Base-by-base conservation (phyloP, 2,888 invertebrate genomes). In the Thymelicus sylvestris region DNA sequence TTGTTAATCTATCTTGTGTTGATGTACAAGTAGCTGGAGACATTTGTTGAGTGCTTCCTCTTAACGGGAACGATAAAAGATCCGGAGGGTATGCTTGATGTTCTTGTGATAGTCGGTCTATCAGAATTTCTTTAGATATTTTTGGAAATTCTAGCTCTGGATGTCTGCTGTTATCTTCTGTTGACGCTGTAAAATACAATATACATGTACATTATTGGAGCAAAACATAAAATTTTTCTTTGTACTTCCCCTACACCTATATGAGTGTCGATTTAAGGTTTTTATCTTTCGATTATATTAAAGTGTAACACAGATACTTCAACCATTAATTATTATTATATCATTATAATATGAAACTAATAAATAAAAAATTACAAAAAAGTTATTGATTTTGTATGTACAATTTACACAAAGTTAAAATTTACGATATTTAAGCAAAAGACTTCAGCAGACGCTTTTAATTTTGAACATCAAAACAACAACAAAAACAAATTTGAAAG, bases 81-180 rank as follows among this genome's bases (percentile, higher is more conserved):
- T 98, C 98, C 8, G 98, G 97, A 31, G 97, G 97, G 83, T 97
- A 95, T 15, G 96, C 96, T 57, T 95, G 94, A 72, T 94, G 94
- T 15, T 92, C 92, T 72, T 94, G 94, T 0, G 92, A 76, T 79
- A 93, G 85, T 63, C 90, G 83, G 52, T 91, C 88, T 66, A 91
- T 77, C 74, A 95, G 87, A 74, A 95, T 86, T 75, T 95, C 95
- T 77, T 92, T 93, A 0, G 94, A 88, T 73, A 93, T 90, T 72
- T 93, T 93, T 7, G 95, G 94, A 47, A 94, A 88, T 67, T 95
- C 94, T 73, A 95, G 90, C 60, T 96, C 95, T 72, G 95, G 95
- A 31, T 55, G 69, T 55, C 95, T 94, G 19, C 94, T 95, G 83
- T 94, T 95, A 74, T 96, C 96, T 80, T 96, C 96, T 44, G 91